Conservation (phyloP, 2,888 invertebrate genomes). For the Aphidius colemani region DNA sequence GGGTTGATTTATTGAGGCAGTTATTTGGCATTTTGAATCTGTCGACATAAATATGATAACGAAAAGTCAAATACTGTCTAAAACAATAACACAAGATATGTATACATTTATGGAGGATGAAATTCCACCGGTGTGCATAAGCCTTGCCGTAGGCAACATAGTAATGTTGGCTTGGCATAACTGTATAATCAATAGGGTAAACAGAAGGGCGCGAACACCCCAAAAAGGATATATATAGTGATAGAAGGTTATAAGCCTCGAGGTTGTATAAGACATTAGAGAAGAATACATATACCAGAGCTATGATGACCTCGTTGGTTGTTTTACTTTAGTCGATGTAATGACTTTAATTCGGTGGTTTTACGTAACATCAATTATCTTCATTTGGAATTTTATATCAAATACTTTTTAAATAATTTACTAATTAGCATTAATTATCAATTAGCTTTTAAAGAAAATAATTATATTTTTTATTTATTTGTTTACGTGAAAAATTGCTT, state of each 20-base stretch:
- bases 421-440: too few species aligned
- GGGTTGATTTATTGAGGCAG: conserved; percentile 6
- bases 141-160: conserved; percentile 2
- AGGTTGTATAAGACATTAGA: conserved; percentile 33
- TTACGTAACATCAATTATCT: neutral
- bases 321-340: conserved; percentile 40
- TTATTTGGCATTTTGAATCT: conserved; percentile 19
- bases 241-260: conserved; percentile 16
- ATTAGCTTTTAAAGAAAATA: too few species aligned
- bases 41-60: conserved; percentile 21
- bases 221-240: conserved; percentile 31
- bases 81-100: neutral
- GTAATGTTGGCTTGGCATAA: conserved; percentile 40
- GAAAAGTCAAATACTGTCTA: conserved; percentile 4
- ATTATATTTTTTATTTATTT: too few species aligned
- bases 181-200: conserved; percentile 49
- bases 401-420: too few species aligned
- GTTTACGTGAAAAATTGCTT: too few species aligned
- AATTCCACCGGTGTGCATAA: conserved; percentile 5
- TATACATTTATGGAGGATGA: neutral
- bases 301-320: neutral
- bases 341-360: conserved; percentile 34
- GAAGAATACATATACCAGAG: conserved; percentile 29
- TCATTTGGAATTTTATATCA: too few species aligned
- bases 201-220: conserved; percentile 43